These are phyloP conservation scores for Phrynocephalus guinanensis DNA, from an alignment of 2,797 vertebrate species.

Conservation along the genomic window DNA sequence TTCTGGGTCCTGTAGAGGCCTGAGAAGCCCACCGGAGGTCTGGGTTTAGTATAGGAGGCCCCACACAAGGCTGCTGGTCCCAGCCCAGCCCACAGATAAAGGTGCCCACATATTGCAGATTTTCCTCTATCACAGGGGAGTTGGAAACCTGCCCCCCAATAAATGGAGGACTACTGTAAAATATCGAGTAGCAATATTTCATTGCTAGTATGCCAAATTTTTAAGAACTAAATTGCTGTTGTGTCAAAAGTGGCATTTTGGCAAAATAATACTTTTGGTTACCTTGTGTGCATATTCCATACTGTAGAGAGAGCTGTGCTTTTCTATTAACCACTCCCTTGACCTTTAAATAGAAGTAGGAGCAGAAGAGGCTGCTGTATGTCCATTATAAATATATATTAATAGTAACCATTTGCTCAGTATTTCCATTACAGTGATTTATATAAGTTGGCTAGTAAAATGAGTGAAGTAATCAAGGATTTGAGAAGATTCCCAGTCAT, in stretches of 20 bases:
- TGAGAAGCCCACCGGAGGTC: no score
- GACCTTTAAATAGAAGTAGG: slow-evolving; percentile 51
- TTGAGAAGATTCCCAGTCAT: neutral
- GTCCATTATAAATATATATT: slow-evolving; percentile 25
- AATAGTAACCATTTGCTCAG: slow-evolving; percentile 58
- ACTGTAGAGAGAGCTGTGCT: neutral
- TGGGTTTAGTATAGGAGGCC: no score
- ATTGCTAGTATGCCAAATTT: neutral
- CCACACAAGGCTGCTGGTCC: no score
- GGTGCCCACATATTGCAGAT: no score
- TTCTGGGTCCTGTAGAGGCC: no score
- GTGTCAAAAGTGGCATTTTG: neutral
- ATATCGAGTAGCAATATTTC: neutral
- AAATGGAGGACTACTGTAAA: neutral
- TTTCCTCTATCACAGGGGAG: neutral
- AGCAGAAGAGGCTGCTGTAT: slow-evolving; percentile 21
- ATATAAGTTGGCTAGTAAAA: slow-evolving; percentile 67
- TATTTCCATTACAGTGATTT: slow-evolving; percentile 69
- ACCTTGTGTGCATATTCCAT: neutral
- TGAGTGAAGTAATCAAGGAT: slow-evolving; percentile 55
- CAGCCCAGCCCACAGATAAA: no score
- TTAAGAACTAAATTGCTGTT: neutral
- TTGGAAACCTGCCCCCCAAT: neutral
- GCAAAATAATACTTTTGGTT: neutral
- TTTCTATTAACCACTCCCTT: slow-evolving; percentile 38